phyloP scores from a whole-genome alignment of 2,888 invertebrate genomes.

The Dinocampus coccinellae region DNA sequence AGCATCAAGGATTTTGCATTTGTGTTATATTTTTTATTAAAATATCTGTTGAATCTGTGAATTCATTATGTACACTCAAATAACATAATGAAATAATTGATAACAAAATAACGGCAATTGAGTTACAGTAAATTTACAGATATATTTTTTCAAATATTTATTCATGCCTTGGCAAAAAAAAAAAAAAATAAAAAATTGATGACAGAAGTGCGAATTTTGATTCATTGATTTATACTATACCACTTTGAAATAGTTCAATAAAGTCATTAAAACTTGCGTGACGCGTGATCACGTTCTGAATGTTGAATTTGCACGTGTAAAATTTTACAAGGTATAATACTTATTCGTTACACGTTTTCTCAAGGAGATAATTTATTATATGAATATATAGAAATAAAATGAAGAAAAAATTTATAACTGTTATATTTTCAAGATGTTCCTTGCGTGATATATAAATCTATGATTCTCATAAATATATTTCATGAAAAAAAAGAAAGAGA shows the following conservation, averaged over 20 bases:
- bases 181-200: not conserved
- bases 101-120: too few species aligned
- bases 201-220: not conserved
- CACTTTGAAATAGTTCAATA: not conserved
- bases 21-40: not conserved
- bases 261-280: not conserved
- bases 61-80: not conserved
- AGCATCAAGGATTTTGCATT: conserved; percentile 3
- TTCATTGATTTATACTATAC: not conserved
- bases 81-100: not conserved
- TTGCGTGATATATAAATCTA: too few species aligned
- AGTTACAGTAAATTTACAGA: too few species aligned
- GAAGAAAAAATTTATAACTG: too few species aligned
- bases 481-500: too few species aligned
- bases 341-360: not conserved
- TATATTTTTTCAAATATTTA: too few species aligned
- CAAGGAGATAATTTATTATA: not conserved
- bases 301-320: not conserved
- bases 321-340: not conserved
- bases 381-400: too few species aligned
- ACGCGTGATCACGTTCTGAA: too few species aligned
- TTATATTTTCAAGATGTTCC: too few species aligned
- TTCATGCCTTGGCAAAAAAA: too few species aligned
- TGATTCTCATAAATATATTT: too few species aligned
- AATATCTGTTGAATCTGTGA: not conserved